These are phyloP conservation scores for Leptopilina clavipes DNA, from an alignment of 1,140 invertebrate species.

Conservation along the genomic window DNA sequence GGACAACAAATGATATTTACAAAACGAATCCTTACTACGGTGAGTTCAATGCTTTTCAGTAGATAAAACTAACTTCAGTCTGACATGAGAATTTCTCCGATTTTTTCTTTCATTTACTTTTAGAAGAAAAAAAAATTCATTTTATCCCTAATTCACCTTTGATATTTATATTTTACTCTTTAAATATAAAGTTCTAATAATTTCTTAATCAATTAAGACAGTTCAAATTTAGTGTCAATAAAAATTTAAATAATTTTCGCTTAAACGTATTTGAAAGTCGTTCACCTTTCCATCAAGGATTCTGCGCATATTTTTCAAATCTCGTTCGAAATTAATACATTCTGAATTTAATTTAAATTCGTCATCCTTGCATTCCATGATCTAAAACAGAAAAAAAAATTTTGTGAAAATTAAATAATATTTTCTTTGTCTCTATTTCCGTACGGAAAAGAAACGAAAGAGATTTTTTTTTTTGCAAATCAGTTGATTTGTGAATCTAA, in stretches of 20 bases:
- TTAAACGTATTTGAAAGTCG: neutral
- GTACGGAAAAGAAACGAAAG: neutral
- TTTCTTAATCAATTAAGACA: too few relatives aligned
- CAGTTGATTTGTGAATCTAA: neutral
- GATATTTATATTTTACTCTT: neutral
- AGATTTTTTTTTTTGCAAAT: neutral
- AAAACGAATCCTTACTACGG: slow-evolving; percentile 56
- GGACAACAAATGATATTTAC: slow-evolving; percentile 35
- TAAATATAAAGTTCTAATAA: too few relatives aligned
- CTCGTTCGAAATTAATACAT: neutral
- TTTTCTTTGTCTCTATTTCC: neutral
- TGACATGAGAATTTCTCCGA: too few relatives aligned
- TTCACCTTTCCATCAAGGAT: neutral
- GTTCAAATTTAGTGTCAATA: too few relatives aligned
- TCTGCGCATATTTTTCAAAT: neutral
- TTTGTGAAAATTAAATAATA: too few relatives aligned
- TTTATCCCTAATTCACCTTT: too few relatives aligned
- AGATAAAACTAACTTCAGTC: neutral
- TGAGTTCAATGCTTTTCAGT: slow-evolving; percentile 43
- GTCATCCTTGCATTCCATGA: neutral
- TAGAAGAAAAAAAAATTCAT: neutral
- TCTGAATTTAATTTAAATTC: neutral
- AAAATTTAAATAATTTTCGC: neutral
- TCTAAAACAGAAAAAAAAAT: neutral
- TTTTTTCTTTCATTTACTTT: neutral